Evolutionary conservation across 2,797 vertebrate species (phyloP).

Genomic region (Pantherophis alleghaniensis): DNA sequence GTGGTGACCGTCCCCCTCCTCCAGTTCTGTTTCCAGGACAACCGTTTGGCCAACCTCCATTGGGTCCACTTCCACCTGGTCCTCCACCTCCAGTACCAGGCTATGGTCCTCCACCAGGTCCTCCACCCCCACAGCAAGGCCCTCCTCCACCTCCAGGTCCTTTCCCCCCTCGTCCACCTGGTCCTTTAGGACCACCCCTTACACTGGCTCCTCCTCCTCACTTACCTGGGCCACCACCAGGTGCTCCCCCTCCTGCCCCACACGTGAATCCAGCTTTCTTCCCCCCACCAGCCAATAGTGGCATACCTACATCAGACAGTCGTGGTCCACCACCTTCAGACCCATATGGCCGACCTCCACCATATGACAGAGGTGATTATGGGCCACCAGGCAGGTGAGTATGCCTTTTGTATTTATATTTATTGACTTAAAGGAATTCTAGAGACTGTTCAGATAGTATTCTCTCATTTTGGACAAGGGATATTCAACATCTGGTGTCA

Average conservation of each 20-base stretch:
- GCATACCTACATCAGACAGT: conserved; percentile 90
- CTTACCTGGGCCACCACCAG: conserved; percentile 93
- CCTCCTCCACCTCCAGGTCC: conserved; percentile 90
- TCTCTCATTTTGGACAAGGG: conserved; percentile 9
- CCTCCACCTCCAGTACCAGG: conserved; percentile 95
- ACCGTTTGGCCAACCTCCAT: conserved; percentile 91
- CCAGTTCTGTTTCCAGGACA: conserved; percentile 97
- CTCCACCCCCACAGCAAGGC: conserved; percentile 82
- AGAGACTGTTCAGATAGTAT: conserved; percentile 15
- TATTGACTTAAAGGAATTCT: conserved; percentile 24
- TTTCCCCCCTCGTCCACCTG: conserved; percentile 92
- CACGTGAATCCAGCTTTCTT: conserved; percentile 99
- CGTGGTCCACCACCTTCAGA: conserved; percentile 90
- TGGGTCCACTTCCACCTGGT: conserved; percentile 85
- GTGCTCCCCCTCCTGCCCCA: conserved; percentile 94
- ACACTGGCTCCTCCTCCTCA: conserved; percentile 94
- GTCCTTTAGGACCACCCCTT: conserved; percentile 92
- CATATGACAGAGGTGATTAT: conserved; percentile 95
- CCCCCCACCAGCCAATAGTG: conserved; percentile 93
- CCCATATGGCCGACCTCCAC: conserved; percentile 92
- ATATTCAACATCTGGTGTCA: neutral
- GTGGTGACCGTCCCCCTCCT: conserved; percentile 92
- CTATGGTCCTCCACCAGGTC: conserved; percentile 83
- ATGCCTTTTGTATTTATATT: conserved; percentile 33
- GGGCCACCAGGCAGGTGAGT: conserved; percentile 95